Percentiles rank a stretch among this genome's conserved stretches.
Evolutionary conservation across 2,888 invertebrate species (phyloP).

Genomic region (Caenorhabditis virilis): DNA sequence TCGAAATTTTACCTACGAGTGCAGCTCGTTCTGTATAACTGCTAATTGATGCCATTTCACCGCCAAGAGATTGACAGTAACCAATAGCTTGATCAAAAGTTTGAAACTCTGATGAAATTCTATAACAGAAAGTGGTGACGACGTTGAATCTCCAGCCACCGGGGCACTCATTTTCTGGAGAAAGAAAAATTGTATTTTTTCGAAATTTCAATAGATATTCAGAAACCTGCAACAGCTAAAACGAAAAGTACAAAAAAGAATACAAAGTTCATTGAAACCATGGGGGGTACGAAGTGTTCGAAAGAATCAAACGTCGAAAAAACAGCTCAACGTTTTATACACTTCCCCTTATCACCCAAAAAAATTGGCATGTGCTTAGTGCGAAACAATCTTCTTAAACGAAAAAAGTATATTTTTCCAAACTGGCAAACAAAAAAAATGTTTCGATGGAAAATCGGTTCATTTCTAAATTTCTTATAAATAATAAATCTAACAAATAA

Average conservation of each 20-base stretch:
- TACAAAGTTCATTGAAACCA: too few relatives aligned
- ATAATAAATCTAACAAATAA: conserved; percentile 2
- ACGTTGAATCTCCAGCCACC: not conserved
- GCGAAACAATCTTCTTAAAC: too few relatives aligned
- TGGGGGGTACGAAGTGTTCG: too few relatives aligned
- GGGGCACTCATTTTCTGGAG: not conserved
- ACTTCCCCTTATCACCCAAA: too few relatives aligned
- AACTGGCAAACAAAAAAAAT: too few relatives aligned
- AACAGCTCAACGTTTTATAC: too few relatives aligned
- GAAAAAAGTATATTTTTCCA: too few relatives aligned
- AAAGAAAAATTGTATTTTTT: not conserved
- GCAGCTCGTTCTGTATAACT: not conserved
- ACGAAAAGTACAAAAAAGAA: not conserved
- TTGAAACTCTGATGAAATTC: not conserved
- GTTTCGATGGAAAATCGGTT: too few relatives aligned
- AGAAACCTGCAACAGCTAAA: too few relatives aligned
- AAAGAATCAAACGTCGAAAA: too few relatives aligned
- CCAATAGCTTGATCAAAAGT: not conserved
- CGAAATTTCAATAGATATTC: too few relatives aligned
- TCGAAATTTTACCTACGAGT: not conserved
- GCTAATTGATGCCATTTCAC: not conserved
- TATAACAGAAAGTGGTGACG: not conserved
- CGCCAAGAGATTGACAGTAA: not conserved
- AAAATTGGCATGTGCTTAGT: too few relatives aligned
- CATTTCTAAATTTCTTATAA: not conserved